Base-by-base conservation (phyloP, 1,140 invertebrate species). In the Odontomachus brunneus region DNA sequence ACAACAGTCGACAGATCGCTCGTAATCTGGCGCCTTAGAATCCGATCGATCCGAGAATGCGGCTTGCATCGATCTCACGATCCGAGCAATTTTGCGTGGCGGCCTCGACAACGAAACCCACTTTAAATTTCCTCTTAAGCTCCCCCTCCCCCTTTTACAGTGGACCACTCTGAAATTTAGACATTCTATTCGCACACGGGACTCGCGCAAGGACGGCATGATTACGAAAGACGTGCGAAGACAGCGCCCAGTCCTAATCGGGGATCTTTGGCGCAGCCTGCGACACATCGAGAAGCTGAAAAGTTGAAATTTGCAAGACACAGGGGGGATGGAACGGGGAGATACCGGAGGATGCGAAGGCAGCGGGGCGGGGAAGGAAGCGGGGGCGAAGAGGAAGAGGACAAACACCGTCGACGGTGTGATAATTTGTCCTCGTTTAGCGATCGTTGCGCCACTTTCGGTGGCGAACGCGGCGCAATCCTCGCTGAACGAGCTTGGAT, bases 11-110 rank as follows among this genome's bases (percentile, higher is more conserved):
- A 22, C 11, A 24, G 12, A 33, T 60, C 69, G 59, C 62, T 73
- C 62, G 60, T 55, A 44, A 26, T 60, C 83, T 73, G 69, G 73
- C 83, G 78, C 73, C 83, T 59, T 85, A 71, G 76, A 88, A 15
- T 60, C 29, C 38, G 55, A 75, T 15, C 71, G 57, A 44, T 66
- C 5, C 17, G 65, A 0, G 63, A 87, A n/a, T 55, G 74, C 12
- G 33, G 19, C 85, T 14, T 38, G 51, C 81, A 80, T 62, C 53
- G 66, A 67, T 55, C 24, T 81, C 44, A 15, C 22, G 44, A 84
- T 67, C 51, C 9, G 1, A 57, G 24, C 26, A 22, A 62, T 51
- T 84, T 86, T 71, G 15, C 15, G 17, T 49, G 17, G 29, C 15
- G 12, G n/a, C n/a, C 44, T 11, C 15, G 3, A 44, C 38, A 11